Evolutionary conservation across 1,140 invertebrate species (phyloP).

Genomic region (Formica exsecta): DNA sequence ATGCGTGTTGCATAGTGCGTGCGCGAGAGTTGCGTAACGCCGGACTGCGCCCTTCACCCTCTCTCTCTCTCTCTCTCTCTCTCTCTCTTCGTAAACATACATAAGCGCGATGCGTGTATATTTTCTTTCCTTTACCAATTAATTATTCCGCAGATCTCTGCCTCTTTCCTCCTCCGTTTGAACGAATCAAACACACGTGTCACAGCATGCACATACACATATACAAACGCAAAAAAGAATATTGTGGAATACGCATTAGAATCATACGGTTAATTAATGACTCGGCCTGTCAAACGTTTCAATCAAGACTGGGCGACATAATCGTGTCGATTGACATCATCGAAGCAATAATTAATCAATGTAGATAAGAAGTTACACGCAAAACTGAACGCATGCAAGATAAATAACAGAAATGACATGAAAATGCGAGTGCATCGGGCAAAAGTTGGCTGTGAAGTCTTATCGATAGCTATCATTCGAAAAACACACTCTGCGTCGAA

Average conservation of each 20-base stretch:
- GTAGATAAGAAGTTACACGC: constrained; percentile 77
- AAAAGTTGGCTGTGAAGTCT: neutral
- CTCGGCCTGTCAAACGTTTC: constrained; percentile 81
- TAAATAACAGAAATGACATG: neutral
- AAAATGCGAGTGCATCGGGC: neutral
- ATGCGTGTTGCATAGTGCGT: constrained; percentile 39
- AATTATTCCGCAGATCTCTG: constrained; percentile 5
- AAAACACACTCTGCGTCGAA: neutral
- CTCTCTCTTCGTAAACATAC: neutral
- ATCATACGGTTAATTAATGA: constrained; percentile 84
- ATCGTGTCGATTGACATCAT: constrained; percentile 79
- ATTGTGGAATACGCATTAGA: constrained; percentile 58
- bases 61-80: constrained; percentile 5
- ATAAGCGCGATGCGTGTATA: constrained; percentile 23
- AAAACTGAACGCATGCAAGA: neutral
- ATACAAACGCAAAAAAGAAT: neutral
- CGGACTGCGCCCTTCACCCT: constrained; percentile 4
- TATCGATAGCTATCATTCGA: constrained; percentile 1
- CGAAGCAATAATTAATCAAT: constrained; percentile 76
- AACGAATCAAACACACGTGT: neutral
- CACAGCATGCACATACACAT: neutral
- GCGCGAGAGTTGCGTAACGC: constrained; percentile 53
- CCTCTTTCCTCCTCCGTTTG: constrained; percentile 35
- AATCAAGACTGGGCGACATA: constrained; percentile 78
- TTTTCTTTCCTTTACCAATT: constrained; percentile 17